Conservation (phyloP, 2,888 invertebrate genomes). For the Cryptus viduatorius region DNA sequence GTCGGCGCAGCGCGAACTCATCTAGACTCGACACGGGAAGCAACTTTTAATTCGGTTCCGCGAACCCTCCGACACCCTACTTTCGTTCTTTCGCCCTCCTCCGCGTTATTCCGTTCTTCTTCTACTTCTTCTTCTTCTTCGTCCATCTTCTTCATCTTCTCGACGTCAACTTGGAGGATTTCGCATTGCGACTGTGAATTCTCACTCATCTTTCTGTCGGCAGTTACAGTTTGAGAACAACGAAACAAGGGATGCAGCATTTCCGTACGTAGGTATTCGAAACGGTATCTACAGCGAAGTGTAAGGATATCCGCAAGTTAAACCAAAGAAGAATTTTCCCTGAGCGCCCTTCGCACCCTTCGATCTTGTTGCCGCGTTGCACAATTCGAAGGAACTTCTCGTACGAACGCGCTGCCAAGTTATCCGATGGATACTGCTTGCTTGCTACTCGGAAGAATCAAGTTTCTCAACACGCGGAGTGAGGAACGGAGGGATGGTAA, state of each 20-base stretch:
- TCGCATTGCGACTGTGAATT: conserved; percentile 33
- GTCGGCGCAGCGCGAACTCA: conserved; percentile 61
- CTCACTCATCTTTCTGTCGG: conserved; percentile 25
- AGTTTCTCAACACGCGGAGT: conserved; percentile 35
- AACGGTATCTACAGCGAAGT: neutral
- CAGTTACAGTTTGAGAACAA: conserved; percentile 17
- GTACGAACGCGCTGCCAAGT: conserved; percentile 28
- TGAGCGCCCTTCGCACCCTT: conserved; percentile 1
- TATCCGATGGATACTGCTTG: conserved; percentile 14
- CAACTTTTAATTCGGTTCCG: conserved; percentile 74
- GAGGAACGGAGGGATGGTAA: neutral
- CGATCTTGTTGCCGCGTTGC: conserved; percentile 53
- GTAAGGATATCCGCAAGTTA: conserved; percentile 7
- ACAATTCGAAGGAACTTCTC: conserved; percentile 55
- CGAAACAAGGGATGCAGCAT: neutral
- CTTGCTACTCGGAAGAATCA: conserved; percentile 46
- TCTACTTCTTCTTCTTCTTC: conserved; percentile 25
- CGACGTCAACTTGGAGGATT: conserved; percentile 30
- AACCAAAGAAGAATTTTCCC: neutral
- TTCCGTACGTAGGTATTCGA: neutral
- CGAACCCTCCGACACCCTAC: conserved; percentile 56
- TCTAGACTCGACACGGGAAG: conserved; percentile 68
- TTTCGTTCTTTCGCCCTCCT: conserved; percentile 38
- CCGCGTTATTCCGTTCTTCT: conserved; percentile 26
- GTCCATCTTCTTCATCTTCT: conserved; percentile 22